A percentile compares a stretch with the other conserved stretches of the same genome.
Conservation (phyloP, 2,797 vertebrate genomes). For the Petrocephalus schoutedeni region DNA sequence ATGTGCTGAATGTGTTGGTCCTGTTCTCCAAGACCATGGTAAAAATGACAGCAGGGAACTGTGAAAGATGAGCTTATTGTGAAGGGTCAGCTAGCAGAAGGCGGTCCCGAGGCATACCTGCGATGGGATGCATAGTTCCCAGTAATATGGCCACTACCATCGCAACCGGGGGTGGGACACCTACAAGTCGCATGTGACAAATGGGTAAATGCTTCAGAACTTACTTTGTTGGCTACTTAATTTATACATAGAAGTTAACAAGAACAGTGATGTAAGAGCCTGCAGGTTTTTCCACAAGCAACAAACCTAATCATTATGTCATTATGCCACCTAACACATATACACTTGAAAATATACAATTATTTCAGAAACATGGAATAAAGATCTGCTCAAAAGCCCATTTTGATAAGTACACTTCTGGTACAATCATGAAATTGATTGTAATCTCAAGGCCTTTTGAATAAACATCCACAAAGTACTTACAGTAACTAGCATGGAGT, state of each 20-base stretch:
- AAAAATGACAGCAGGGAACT: background rate
- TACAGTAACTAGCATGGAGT: background rate
- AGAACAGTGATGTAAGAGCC: background rate
- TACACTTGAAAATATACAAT: background rate
- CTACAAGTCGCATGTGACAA: slow-evolving; percentile 37
- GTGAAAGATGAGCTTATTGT: background rate
- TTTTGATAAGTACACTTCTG: background rate
- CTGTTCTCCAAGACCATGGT: background rate
- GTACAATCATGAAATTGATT: background rate
- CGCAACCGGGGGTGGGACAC: slow-evolving; percentile 89
- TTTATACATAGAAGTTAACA: background rate
- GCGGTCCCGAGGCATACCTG: slow-evolving; percentile 64
- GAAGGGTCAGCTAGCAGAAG: slow-evolving; percentile 44
- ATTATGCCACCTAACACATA: background rate
- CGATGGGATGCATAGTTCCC: slow-evolving; percentile 99
- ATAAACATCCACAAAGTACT: background rate
- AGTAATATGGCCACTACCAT: slow-evolving; percentile 96
- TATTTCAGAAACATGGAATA: background rate
- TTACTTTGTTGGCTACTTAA: background rate
- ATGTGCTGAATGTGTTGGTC: background rate
- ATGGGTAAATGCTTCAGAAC: background rate
- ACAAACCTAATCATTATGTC: background rate
- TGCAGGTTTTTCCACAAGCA: background rate
- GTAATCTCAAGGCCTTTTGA: background rate
- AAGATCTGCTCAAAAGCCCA: background rate